Base-by-base conservation (phyloP, 2,888 invertebrate species). In the Epinotia demarniana region DNA sequence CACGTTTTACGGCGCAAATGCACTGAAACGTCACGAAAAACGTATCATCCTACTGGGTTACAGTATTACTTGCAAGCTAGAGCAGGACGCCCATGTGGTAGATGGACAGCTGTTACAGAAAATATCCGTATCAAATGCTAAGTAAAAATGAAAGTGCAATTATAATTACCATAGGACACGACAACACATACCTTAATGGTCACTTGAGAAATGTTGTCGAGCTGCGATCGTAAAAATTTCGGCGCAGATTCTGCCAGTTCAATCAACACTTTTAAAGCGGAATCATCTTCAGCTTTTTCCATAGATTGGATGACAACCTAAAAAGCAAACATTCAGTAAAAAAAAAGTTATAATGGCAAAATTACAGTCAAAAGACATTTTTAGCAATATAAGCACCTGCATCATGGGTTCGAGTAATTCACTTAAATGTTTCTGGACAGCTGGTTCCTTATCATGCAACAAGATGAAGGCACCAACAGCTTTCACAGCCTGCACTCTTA, bases 171-270 rank as follows among this genome's bases (percentile, higher is more conserved):
- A 13, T 13, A 58, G 9, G 18, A 1, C 55, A 55, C 39, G 2
- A 27, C 16, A n/a, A 19, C 9, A 70, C 84, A 83, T 82, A 96
- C 96, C 94, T 98, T 98, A 94, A 98, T 96, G 87, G 98, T 98
- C 87, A 99, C 95, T 83, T 97, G 97, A 87, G 99, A 97, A 81
- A 99, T 97, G 18, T 95, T 94, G 81, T 97, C 96, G 75, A 99
- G 90, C 86, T 99, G 98, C 5, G 97, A 96, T 79, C 99, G 95
- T 77, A 99, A 94, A 89, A 96, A 99, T 91, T 99, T 99, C 0
- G 99, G 99, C 9, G 98, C 96, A 75, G 96, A 96, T 91, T 99
- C 99, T 0, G 99, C 98, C 84, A 99, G 92, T 85, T 99, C 99
- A 79, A 99, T 98, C 57, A 99, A 95, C 80, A 98, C 96, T 92